Base-by-base conservation (phyloP, 2,888 invertebrate genomes). In the Ceratothoa steindachneri region DNA sequence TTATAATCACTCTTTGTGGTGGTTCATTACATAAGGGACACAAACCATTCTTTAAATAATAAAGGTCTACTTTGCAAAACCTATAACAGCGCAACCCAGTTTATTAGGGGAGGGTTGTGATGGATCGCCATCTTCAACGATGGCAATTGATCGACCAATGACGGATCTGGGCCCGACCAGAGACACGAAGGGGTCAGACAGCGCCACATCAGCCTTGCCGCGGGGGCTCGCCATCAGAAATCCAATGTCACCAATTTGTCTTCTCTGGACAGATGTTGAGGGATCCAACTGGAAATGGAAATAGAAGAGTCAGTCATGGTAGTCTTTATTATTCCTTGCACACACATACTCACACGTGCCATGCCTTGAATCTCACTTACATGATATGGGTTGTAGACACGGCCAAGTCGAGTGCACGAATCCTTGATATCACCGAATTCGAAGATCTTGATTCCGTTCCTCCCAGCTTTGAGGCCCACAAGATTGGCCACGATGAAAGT, bases 231-330 rank as follows among this genome's bases (percentile, higher is more conserved):
- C 91, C n/a, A 85, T 83, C 66, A 94, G 86, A 84, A 94, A 95
- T 28, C 95, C 95, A 70, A 95, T 86, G 84, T 95, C 95, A 1
- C 95, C 95, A 0, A 91, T 90, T 83, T 95, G 94, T 67, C 93
- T 89, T 51, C 87, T 86, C 2, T 85, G 83, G 81, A 90, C 90
- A 1, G 85, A 83, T 0, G 91, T 93, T 22, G 88, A 93, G 83
- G 95, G 95, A 15, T 87, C 85, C 81, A 88, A 87, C 92, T 92
- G 83, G 31, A 52, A n/a, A 66, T n/a, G 52, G 31, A 30, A 9
- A 41, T 41, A 41, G 15, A 41, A 41, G 5, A 9, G 15, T 41
- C 15, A 9, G 41, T 15, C 41, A 41, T 41, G 15, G 41, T 9
- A 9, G 41, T 41, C 5, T 41, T 9, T 5, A 41, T 15, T 5